phyloP scores from a whole-genome alignment of 2,797 vertebrate genomes.

The Dendrocincla tyrannina region DNA sequence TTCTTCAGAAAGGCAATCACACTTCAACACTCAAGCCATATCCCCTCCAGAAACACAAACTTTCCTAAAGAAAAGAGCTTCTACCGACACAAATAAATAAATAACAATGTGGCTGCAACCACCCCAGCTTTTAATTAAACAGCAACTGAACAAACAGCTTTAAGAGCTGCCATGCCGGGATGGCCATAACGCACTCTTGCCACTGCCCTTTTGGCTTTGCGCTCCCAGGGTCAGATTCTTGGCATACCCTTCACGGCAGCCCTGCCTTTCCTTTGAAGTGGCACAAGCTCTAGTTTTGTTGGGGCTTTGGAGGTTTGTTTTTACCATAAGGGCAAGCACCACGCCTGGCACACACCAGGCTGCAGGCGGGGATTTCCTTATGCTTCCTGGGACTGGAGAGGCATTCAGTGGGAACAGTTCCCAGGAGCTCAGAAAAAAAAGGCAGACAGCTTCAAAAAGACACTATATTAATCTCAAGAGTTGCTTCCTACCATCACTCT shows the following conservation, averaged over 20 bases:
- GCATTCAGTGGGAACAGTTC: neutral
- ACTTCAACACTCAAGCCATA: neutral
- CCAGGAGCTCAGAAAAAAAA: neutral
- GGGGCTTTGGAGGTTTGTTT: neutral
- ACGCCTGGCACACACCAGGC: neutral
- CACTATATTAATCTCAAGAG: neutral
- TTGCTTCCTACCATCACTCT: neutral
- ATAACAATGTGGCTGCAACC: neutral
- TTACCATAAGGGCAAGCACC: neutral
- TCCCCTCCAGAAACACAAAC: neutral
- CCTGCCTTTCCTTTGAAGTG: neutral
- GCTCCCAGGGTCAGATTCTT: slow-evolving; percentile 53
- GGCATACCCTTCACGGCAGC: neutral
- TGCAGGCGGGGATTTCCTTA: neutral
- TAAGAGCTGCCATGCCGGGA: neutral
- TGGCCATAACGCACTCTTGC: neutral
- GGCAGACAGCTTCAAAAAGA: neutral
- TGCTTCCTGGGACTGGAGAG: neutral
- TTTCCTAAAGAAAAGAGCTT: neutral
- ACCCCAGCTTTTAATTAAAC: slow-evolving; percentile 39
- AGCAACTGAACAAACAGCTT: slow-evolving; percentile 56
- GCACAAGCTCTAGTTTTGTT: neutral
- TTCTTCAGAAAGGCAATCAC: neutral
- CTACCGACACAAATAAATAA: slow-evolving; percentile 3
- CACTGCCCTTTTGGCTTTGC: slow-evolving; percentile 33